phyloP scores from a whole-genome alignment of 2,113 vertebrate genomes.

The Ophiodon elongatus region DNA sequence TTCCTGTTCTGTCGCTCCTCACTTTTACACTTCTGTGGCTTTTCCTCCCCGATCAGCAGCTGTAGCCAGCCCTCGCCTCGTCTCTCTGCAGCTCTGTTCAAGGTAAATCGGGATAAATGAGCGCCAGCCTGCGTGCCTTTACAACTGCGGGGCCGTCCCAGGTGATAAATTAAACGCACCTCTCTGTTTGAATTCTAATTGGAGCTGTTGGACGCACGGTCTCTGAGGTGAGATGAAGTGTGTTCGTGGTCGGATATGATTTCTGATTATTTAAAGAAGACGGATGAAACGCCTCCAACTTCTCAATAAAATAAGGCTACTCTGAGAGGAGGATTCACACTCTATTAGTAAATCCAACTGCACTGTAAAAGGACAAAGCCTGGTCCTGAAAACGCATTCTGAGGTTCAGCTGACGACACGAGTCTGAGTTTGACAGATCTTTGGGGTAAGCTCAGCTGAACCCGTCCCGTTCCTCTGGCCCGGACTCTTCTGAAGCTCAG shows the following conservation, averaged over 20 bases:
- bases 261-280: slow-evolving; percentile 6
- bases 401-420: not conserved
- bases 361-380: not conserved
- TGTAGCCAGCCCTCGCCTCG: slow-evolving; percentile 17
- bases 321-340: not conserved
- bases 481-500: not conserved
- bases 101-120: slow-evolving; percentile 57
- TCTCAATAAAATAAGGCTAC: not conserved
- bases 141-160: slow-evolving; percentile 22
- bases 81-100: slow-evolving; percentile 29
- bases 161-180: slow-evolving; percentile 42
- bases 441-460: slow-evolving; percentile 11
- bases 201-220: slow-evolving; percentile 2
- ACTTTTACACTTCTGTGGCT: not conserved
- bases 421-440: slow-evolving; percentile 6
- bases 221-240: slow-evolving; percentile 46
- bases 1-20: slow-evolving; percentile 27
- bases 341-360: not conserved
- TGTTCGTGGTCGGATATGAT: slow-evolving; percentile 4
- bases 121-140: not conserved
- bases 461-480: not conserved
- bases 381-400: not conserved
- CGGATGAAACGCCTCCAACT: slow-evolving; percentile 4
- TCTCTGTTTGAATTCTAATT: slow-evolving; percentile 50
- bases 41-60: not conserved